These are phyloP conservation scores for Epizoanthus rinbou DNA, from an alignment of 92 coral and sea anemone species.

Conservation along the genomic window DNA sequence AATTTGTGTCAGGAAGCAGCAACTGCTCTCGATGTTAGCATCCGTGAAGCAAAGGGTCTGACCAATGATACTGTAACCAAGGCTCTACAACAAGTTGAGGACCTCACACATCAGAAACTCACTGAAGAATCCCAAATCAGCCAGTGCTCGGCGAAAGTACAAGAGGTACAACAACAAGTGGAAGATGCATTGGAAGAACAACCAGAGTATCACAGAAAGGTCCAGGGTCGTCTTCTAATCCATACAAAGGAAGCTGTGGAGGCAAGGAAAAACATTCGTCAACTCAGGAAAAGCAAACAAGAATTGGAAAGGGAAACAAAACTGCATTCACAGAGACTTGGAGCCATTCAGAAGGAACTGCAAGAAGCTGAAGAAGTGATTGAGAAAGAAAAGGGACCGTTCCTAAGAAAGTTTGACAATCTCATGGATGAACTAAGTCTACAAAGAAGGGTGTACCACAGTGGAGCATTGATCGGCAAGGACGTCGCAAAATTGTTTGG, in stretches of 20 bases:
- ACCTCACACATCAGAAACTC: neutral
- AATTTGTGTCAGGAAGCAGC: neutral
- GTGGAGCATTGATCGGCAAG: neutral
- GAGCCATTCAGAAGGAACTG: neutral
- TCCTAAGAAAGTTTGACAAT: neutral
- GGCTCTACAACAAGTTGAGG: neutral
- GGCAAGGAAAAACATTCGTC: neutral
- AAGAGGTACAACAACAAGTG: neutral
- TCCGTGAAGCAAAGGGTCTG: conserved; percentile 2
- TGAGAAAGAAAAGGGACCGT: conserved; percentile 25
- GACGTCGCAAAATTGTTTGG: conserved; percentile 5
- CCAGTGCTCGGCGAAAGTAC: neutral
- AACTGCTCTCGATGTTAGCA: neutral
- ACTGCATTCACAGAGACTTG: neutral
- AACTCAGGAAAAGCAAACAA: neutral
- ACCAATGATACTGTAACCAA: neutral
- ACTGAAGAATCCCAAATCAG: neutral
- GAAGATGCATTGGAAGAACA: neutral
- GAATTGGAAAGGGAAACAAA: neutral
- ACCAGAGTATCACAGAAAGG: neutral
- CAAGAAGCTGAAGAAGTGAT: neutral
- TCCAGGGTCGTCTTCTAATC: neutral
- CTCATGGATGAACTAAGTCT: neutral
- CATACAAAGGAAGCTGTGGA: conserved; percentile 1
- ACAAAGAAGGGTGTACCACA: neutral